These are phyloP conservation scores for Molossus alvarezi DNA, from an alignment of 2,797 vertebrate genomes.

Conservation along the genomic window DNA sequence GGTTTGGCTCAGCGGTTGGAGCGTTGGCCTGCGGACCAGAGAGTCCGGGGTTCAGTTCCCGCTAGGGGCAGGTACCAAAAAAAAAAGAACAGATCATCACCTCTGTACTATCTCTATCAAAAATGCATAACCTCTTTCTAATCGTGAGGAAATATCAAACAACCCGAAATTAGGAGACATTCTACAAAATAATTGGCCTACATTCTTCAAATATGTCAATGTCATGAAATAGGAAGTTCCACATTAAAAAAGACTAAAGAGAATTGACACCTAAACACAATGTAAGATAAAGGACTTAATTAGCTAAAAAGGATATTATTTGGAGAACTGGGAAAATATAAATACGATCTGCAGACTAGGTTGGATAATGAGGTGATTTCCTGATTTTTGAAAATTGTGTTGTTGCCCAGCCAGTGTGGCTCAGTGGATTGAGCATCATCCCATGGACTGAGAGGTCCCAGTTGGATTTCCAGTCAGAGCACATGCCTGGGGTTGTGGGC, in stretches of 20 bases:
- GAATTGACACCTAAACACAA: not conserved
- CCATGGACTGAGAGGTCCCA: too few species aligned
- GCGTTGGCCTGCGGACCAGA: too few species aligned
- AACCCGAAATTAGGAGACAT: not conserved
- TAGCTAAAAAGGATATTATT: constrained; percentile 43
- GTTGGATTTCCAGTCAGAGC: too few species aligned
- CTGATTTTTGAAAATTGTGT: not conserved
- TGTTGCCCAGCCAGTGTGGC: not conserved
- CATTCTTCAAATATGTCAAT: not conserved
- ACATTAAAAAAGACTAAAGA: not conserved
- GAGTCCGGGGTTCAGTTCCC: too few species aligned
- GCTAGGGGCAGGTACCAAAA: too few species aligned
- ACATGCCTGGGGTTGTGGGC: too few species aligned
- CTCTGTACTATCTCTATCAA: constrained; percentile 35
- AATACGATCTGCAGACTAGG: not conserved
- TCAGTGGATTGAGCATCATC: too few species aligned
- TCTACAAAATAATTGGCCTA: not conserved
- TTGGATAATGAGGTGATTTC: not conserved
- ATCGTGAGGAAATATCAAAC: constrained; percentile 18
- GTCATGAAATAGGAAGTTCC: not conserved
- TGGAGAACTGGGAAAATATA: not conserved
- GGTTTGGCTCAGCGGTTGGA: too few species aligned
- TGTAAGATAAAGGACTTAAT: not conserved
- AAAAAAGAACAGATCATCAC: constrained; percentile 15
- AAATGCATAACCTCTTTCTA: not conserved